Evolutionary conservation across 2,797 vertebrate genomes (phyloP).

Genomic region (Yasuhikotakia modesta): DNA sequence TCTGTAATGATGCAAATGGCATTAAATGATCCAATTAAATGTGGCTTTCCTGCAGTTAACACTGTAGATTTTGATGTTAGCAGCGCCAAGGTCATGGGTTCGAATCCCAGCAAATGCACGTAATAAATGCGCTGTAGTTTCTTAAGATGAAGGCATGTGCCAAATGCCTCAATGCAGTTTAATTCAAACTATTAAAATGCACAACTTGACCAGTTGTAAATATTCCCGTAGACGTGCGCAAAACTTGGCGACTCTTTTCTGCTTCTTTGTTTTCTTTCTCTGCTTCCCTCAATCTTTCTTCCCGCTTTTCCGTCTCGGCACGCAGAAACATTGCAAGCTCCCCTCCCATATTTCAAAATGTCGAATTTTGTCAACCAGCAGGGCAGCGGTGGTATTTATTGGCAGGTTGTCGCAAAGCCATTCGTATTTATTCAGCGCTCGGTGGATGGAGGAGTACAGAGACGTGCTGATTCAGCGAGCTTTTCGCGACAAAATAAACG

Average conservation of each 20-base stretch:
- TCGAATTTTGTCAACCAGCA: conserved; percentile 16
- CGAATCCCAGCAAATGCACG: background rate
- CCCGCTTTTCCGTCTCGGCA: background rate
- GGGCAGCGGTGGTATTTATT: conserved; percentile 27
- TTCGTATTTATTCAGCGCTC: conserved; percentile 28
- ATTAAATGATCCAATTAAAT: no score
- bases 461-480: conserved; percentile 23
- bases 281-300: background rate
- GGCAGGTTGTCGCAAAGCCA: conserved; percentile 30
- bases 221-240: no score
- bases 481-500: conserved; percentile 24
- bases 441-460: background rate
- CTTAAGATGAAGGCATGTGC: background rate
- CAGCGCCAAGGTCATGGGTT: background rate
- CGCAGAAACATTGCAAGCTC: background rate
- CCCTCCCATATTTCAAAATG: conserved; percentile 33
- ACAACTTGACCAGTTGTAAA: no score
- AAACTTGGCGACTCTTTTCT: background rate
- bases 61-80: background rate
- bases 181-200: no score
- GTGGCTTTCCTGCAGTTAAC: background rate
- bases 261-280: background rate
- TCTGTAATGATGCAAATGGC: background rate
- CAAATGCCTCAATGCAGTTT: background rate
- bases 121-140: background rate